Conservation (phyloP, 2,888 invertebrate genomes). For the Meandrusa payeni region DNA sequence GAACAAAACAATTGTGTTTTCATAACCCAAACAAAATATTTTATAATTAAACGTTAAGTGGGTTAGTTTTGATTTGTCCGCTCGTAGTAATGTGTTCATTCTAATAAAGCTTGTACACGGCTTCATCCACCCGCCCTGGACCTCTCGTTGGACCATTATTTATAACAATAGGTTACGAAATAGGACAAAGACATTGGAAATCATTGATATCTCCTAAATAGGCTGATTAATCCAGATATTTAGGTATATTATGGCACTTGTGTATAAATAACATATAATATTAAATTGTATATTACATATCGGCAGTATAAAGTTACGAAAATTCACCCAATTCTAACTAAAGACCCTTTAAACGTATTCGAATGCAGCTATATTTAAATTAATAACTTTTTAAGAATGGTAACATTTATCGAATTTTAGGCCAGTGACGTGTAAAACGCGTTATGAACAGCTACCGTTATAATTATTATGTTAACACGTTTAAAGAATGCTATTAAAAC, state of each 20-base stretch:
- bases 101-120: conserved; percentile 9
- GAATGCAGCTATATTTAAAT: conserved; percentile 21
- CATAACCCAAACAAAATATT: conserved; percentile 17
- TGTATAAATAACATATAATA: conserved; percentile 56
- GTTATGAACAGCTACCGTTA: not conserved
- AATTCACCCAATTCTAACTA: conserved; percentile 31
- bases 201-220: conserved; percentile 42
- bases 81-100: conserved; percentile 11
- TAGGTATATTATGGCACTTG: conserved; percentile 68
- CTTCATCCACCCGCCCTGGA: not conserved
- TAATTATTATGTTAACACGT: too few relatives aligned
- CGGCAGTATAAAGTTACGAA: conserved; percentile 40
- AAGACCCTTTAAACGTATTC: not conserved
- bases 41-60: conserved; percentile 22
- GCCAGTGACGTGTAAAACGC: not conserved
- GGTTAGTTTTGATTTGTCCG: conserved; percentile 19
- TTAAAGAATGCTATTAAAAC: too few relatives aligned
- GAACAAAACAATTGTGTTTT: conserved; percentile 23
- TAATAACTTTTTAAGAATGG: too few relatives aligned
- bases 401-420: conserved; percentile 1
- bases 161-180: conserved; percentile 27
- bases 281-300: conserved; percentile 53
- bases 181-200: conserved; percentile 21
- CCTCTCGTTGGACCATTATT: conserved; percentile 12
- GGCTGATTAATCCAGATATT: conserved; percentile 57